Evolutionary conservation across 1,140 invertebrate genomes (phyloP), one percentile per base, ranked within the genome.

Genomic region (Diprion similis): DNA sequence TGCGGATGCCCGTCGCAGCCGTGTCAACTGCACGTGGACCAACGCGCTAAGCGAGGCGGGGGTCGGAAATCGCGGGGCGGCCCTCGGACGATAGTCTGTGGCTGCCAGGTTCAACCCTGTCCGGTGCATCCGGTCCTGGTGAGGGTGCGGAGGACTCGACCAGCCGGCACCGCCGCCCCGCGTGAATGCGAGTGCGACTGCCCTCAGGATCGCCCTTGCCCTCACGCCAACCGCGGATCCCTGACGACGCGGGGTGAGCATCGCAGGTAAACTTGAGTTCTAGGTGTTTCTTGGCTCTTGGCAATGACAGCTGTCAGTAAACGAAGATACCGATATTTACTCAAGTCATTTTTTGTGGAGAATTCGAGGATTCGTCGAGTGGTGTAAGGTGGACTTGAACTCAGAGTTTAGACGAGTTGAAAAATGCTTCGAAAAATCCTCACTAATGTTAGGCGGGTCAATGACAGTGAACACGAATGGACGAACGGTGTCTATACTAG

Each of bases 91-190:
- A 88, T 86, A 73, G 85, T 88, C 17, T 87, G 86, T 73, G 81
- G 77, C n/a, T 88, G 86, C 68, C 84, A 88, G 75, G 84, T 85
- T 73, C 85, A 88, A 71, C 85, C 86, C 18, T 88, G 86, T 73
- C 85, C 85, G 11, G 84, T 88, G 66, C 86, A 88, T 73, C 85
- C 86, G 19, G 86, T 88, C 59, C 77, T 88, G 8, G 86, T 88
- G 47, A 80, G 85, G 75, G 85, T 88, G 46, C 80, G 86, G 73
- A 84, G 82, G 72, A 81, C 81, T 10, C 67, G 80, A 84, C 73
- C 79, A 83, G 66, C 78, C 13, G 68, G 80, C 84, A 73, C 79
- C 83, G 67, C 78, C 80, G 24, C 24, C 24, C 24, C 24, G 24
- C 24, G 24, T 37, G 24, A 37, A 37, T 37, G 24, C 76, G 82